phyloP scores from a whole-genome alignment of 2,797 vertebrate species.

The Coregonus suidteri region DNA sequence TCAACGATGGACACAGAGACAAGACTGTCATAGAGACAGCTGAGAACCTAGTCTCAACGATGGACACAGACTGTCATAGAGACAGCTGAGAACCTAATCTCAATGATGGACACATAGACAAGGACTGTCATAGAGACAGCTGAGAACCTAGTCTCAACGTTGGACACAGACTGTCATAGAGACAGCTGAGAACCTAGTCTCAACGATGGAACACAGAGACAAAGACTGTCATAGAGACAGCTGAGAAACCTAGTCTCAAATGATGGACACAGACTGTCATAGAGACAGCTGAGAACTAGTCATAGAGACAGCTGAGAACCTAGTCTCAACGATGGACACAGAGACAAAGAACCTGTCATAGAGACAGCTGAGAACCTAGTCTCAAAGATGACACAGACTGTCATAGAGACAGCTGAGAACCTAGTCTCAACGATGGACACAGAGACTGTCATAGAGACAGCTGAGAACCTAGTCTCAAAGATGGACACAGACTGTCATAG shows the following conservation, averaged over 20 bases:
- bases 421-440: not conserved
- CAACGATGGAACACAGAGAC: not conserved
- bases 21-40: conserved; percentile 2
- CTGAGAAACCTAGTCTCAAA: too few species aligned
- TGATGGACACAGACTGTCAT: not conserved
- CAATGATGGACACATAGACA: not conserved
- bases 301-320: not conserved
- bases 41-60: too few species aligned
- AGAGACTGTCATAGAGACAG: not conserved
- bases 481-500: conserved; percentile 2
- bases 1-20: too few species aligned
- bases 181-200: conserved; percentile 24
- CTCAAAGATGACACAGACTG: not conserved
- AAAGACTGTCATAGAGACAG: not conserved
- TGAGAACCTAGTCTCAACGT: too few species aligned
- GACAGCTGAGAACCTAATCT: conserved; percentile 23
- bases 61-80: not conserved
- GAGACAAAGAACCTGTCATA: not conserved
- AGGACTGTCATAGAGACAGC: not conserved
- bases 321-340: too few species aligned
- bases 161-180: not conserved
- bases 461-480: too few species aligned
- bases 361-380: too few species aligned
- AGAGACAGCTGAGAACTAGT: conserved; percentile 24
- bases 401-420: conserved; percentile 24